Conservation (phyloP, 2,888 invertebrate species). For the Acleris emargana region DNA sequence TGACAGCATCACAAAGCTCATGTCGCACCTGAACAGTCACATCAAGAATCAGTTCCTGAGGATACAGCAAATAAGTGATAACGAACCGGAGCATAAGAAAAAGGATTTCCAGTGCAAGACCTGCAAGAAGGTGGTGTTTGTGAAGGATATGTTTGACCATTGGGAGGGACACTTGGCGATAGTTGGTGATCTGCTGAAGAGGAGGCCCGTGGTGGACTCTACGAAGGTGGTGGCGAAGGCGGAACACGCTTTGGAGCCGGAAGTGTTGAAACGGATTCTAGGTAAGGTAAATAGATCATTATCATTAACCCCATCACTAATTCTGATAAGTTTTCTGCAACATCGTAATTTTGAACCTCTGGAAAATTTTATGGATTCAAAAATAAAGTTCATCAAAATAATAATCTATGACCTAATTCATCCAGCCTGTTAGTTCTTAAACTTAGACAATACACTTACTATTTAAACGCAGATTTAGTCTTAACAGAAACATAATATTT, state of each 20-base stretch:
- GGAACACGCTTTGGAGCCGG: constrained; percentile 13
- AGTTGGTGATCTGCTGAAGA: background rate
- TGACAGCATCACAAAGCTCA: rapidly evolving
- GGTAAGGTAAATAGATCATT: constrained; percentile 32
- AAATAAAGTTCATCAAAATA: too few species aligned
- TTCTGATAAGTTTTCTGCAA: background rate
- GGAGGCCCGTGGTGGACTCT: background rate
- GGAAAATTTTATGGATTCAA: too few species aligned
- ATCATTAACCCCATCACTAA: background rate
- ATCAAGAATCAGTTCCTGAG: constrained; percentile 42
- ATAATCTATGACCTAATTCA: too few species aligned
- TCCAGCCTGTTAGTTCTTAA: too few species aligned
- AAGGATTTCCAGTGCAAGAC: constrained; percentile 45
- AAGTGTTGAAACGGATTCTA: constrained; percentile 34
- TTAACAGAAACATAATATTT: too few species aligned
- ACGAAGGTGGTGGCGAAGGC: background rate
- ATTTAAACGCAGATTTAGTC: too few species aligned
- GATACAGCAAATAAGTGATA: constrained; percentile 30
- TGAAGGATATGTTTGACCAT: constrained; percentile 46
- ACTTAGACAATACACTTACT: too few species aligned
- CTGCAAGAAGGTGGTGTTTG: constrained; percentile 34
- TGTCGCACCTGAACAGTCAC: constrained; percentile 46
- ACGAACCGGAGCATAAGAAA: rapidly evolving
- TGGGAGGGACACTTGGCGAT: constrained; percentile 55
- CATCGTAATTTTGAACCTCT: too few species aligned